Conservation (phyloP, 2,888 invertebrate species). For the Nomada flava region DNA sequence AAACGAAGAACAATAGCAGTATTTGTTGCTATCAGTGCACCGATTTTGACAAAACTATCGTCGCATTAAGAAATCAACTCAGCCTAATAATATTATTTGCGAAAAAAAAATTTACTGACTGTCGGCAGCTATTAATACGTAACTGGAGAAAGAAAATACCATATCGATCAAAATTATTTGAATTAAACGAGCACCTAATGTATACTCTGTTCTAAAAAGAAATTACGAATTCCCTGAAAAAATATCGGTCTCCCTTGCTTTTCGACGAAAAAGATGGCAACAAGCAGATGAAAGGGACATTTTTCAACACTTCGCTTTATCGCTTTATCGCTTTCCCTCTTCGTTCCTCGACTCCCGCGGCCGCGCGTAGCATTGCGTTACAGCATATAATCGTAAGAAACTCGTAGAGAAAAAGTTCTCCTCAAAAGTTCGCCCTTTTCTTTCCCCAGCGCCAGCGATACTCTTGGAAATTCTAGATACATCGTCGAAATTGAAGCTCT, state of each 20-base stretch:
- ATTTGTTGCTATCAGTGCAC: too few relatives aligned
- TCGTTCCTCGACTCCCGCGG: constrained; percentile 1
- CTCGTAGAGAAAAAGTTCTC: neutral
- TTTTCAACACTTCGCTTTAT: neutral
- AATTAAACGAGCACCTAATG: neutral
- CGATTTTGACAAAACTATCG: too few relatives aligned
- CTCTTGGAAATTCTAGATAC: constrained; percentile 39
- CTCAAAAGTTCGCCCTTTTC: constrained; percentile 23
- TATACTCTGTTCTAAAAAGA: neutral
- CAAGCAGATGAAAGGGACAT: constrained; percentile 4
- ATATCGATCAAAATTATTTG: too few relatives aligned
- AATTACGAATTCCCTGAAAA: constrained; percentile 1
- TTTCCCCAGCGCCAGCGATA: constrained; percentile 23
- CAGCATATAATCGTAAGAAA: constrained; percentile 34
- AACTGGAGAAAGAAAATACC: too few relatives aligned
- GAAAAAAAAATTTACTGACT: too few relatives aligned
- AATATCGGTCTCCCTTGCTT: neutral
- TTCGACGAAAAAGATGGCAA: constrained; percentile 4
- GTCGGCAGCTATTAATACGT: too few relatives aligned
- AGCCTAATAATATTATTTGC: too few relatives aligned
- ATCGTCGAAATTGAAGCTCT: constrained; percentile 47
- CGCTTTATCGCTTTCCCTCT: neutral
- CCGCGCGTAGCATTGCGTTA: constrained; percentile 11
- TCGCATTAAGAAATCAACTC: too few relatives aligned
- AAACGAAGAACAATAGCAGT: too few relatives aligned